phyloP scores from a whole-genome alignment of 2,888 invertebrate genomes.

The Amphimallon solstitiale region DNA sequence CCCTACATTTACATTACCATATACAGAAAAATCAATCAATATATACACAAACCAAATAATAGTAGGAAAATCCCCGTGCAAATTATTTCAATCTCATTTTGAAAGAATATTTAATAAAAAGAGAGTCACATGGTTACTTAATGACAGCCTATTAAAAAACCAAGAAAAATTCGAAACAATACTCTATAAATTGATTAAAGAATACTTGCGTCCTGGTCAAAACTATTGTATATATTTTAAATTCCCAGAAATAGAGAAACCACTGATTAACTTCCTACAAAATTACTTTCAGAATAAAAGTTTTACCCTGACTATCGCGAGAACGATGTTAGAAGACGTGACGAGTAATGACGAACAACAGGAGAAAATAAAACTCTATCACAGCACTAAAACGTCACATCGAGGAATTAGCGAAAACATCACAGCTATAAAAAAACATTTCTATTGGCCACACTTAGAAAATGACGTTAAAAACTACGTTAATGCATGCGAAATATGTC shows the following conservation, averaged over 20 bases:
- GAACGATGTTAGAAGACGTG: conserved; percentile 18
- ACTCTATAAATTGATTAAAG: too few relatives aligned
- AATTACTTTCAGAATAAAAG: conserved; percentile 18
- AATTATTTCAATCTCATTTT: not conserved
- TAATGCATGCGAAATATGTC: conserved; percentile 33
- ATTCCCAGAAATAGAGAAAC: not conserved
- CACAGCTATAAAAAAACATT: conserved; percentile 24
- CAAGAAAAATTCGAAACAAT: too few relatives aligned
- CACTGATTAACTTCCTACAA: conserved; percentile 7
- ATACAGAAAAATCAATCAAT: too few relatives aligned
- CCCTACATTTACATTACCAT: too few relatives aligned
- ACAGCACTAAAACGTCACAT: conserved; percentile 29
- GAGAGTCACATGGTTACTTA: conserved; percentile 3
- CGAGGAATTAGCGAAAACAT: conserved; percentile 27
- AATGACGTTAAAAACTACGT: conserved; percentile 21
- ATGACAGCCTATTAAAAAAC: too few relatives aligned
- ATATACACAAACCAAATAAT: too few relatives aligned
- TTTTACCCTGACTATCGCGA: not conserved
- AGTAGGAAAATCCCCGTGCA: too few relatives aligned
- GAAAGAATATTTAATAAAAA: not conserved
- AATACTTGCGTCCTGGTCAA: too few relatives aligned
- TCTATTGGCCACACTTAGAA: conserved; percentile 33
- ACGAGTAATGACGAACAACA: conserved; percentile 12
- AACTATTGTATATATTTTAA: conserved; percentile 16
- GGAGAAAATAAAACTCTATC: conserved; percentile 26